Base-by-base conservation (phyloP, 2,797 vertebrate genomes). In the Siniperca scherzeri region DNA sequence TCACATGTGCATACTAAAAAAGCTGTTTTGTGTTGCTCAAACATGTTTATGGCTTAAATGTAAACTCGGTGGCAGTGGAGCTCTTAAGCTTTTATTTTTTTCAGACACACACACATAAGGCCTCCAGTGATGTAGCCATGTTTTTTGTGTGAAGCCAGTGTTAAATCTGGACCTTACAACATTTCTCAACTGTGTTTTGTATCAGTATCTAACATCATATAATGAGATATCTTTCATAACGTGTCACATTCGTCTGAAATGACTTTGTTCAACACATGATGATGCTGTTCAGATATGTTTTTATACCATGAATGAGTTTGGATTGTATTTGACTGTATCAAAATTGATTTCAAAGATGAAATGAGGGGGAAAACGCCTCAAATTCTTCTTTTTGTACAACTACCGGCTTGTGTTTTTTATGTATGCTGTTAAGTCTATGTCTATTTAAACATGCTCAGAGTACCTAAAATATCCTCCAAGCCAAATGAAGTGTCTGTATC, bases 21-120 rank as follows among this genome's bases (percentile, higher is more conserved):
- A 86, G 80, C 86, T 90, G 88, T 91, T 91, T 93, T 92, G 91
- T 92, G 92, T 93, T 94, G 89, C 89, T 88, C 85, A 87, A 87
- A 92, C 91, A 88, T 92, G 90, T 92, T 93, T 92, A 90, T 88
- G 90, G 93, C 93, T 93, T 92, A 52, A 82, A 88, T 94, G 93
- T 92, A 90, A 89, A 80, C 78, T 85, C 86, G 64, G 81, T 91
- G 83, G 83, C 87, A 48, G 60, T 86, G 77, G 77, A 84, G 86
- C 88, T 86, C 87, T 88, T 74, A 77, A 21, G 82, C 80, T 81
- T 86, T 68, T 57, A 6, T 68, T 84, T 74, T 56, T 11, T 40
- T 36, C 53, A 64, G 10, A 74, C 56, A 74, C 55, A 69, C 62
- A 69, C 64, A 59, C 46, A 36, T 13, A 77, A 82, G 73, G 87